Conservation (phyloP, 1,140 invertebrate species). For the Nymphalis io region DNA sequence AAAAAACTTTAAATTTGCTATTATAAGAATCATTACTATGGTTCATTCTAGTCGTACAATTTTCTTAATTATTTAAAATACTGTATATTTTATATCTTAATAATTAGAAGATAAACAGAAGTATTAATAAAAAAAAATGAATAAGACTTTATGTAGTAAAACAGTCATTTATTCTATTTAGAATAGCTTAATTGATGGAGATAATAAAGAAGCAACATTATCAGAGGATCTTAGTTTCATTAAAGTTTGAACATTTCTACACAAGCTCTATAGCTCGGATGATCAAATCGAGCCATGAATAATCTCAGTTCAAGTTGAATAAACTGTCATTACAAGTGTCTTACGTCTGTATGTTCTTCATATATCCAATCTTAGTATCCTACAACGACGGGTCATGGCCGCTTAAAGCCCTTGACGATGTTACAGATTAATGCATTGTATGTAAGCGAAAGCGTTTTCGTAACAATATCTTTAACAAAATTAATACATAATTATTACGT, state of each 20-base stretch:
- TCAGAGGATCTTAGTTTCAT: constrained; percentile 3
- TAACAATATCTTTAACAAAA: neutral
- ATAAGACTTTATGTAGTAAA: too few relatives aligned
- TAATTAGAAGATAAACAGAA: too few relatives aligned
- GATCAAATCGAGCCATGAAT: constrained; percentile 48
- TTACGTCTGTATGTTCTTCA: constrained; percentile 50
- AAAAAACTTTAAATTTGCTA: neutral
- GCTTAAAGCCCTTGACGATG: constrained; percentile 78
- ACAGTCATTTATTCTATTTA: too few relatives aligned
- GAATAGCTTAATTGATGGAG: neutral
- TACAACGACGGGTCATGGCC: constrained; percentile 72
- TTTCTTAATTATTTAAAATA: neutral
- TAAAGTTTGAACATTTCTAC: constrained; percentile 12
- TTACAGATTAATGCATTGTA: constrained; percentile 56
- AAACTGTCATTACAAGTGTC: constrained; percentile 54
- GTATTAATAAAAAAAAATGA: too few relatives aligned
- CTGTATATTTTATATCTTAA: neutral
- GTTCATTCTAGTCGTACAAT: neutral
- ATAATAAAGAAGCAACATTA: neutral
- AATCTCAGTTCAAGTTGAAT: constrained; percentile 55
- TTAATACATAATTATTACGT: neutral
- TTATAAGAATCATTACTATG: neutral
- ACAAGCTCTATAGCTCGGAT: constrained; percentile 23
- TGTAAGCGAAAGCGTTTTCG: constrained; percentile 50
- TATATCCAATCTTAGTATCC: constrained; percentile 52